A percentile compares a stretch with the other conserved stretches of the same genome.
Evolutionary conservation across 2,888 invertebrate genomes (phyloP).

Genomic region (Thymelicus lineola): DNA sequence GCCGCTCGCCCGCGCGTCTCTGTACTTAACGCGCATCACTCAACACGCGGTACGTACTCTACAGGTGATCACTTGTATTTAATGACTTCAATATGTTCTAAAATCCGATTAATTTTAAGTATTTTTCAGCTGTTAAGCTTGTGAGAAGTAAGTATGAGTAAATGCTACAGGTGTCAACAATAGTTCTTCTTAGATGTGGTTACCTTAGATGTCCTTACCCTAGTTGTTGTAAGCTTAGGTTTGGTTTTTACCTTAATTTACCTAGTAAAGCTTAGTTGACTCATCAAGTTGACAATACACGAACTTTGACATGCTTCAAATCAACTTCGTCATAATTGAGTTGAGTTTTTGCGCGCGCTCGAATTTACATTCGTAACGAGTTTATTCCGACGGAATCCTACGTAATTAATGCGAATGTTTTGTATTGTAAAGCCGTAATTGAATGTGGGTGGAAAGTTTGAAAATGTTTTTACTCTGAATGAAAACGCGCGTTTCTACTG

Average conservation of each 20-base stretch:
- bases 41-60: conserved; percentile 27
- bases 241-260: too few species aligned
- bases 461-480: conserved; percentile 53
- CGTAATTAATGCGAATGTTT: conserved; percentile 29
- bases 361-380: conserved; percentile 30
- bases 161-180: conserved; percentile 17
- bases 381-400: conserved; percentile 43
- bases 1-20: conserved; percentile 24
- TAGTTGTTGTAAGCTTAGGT: too few species aligned
- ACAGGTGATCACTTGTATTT: conserved; percentile 20
- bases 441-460: conserved; percentile 56
- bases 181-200: neutral
- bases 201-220: neutral
- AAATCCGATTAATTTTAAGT: neutral
- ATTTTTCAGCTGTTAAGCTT: neutral
- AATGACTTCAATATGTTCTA: neutral
- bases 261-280: too few species aligned
- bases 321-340: conserved; percentile 18
- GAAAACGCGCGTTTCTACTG: conserved; percentile 59
- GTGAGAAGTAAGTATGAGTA: conserved; percentile 8
- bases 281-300: neutral
- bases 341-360: conserved; percentile 28
- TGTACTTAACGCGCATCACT: neutral
- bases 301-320: neutral
- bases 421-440: conserved; percentile 41